Conservation (phyloP, 2,113 vertebrate species). For the Chrysochloris asiatica region DNA sequence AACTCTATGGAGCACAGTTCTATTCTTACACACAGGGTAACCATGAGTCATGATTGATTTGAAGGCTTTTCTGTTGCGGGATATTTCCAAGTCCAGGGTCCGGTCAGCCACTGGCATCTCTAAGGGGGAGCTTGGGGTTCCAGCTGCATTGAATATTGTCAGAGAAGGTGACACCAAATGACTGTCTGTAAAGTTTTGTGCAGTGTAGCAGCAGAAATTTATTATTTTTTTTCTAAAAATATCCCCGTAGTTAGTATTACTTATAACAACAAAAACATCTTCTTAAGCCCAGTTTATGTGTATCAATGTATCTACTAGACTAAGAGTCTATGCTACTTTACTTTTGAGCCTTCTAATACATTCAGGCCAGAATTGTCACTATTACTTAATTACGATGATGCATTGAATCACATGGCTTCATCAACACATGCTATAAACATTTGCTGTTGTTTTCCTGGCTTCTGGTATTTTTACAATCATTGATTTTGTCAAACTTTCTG, state of each 20-base stretch:
- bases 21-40: neutral
- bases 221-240: neutral
- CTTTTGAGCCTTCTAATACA: neutral
- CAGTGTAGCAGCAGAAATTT: neutral
- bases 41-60: neutral
- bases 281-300: neutral
- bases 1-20: neutral
- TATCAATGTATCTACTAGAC: neutral
- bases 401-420: neutral
- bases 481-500: neutral
- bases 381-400: neutral
- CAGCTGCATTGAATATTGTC: neutral
- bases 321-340: neutral
- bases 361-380: neutral
- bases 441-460: neutral
- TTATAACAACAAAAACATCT: neutral
- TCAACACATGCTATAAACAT: neutral
- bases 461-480: too few relatives aligned
- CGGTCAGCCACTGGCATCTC: neutral
- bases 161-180: neutral
- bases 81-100: conserved; percentile 9
- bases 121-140: neutral
- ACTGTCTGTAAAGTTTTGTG: neutral
- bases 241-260: neutral
- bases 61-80: neutral